A percentile compares a stretch with the other conserved stretches of the same genome.
phyloP scores from a whole-genome alignment of 2,797 vertebrate species.

The Spheniscus humboldti region DNA sequence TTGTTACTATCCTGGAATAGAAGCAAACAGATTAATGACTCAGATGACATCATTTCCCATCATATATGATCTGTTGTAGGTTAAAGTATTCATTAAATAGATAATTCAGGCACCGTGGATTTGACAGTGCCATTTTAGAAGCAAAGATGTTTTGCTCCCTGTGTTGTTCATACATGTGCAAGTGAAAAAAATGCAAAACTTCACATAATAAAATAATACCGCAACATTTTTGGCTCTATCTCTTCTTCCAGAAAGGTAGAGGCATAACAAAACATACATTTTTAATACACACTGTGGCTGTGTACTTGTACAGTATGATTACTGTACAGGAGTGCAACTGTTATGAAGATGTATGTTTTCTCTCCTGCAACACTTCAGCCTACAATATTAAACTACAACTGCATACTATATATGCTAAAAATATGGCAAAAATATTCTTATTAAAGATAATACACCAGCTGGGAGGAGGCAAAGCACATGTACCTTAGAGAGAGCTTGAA shows the following conservation, averaged over 20 bases:
- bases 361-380: neutral
- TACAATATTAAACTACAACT: neutral
- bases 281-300: neutral
- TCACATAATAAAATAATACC: neutral
- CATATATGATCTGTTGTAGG: neutral
- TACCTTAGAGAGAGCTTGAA: neutral
- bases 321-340: neutral
- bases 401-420: neutral
- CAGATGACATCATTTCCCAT: neutral
- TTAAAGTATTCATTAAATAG: neutral
- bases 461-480: neutral
- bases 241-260: neutral
- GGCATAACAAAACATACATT: neutral
- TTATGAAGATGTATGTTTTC: neutral
- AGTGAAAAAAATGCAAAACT: neutral
- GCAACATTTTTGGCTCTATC: neutral
- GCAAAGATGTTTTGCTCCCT: neutral
- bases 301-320: neutral
- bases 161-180: neutral
- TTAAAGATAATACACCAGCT: neutral
- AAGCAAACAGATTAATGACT: neutral
- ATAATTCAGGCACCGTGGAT: neutral
- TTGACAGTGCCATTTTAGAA: neutral
- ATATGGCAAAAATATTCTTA: neutral
- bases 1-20: neutral